Base-by-base conservation (phyloP, 2,113 vertebrate species). In the Hydrolagus affinis region DNA sequence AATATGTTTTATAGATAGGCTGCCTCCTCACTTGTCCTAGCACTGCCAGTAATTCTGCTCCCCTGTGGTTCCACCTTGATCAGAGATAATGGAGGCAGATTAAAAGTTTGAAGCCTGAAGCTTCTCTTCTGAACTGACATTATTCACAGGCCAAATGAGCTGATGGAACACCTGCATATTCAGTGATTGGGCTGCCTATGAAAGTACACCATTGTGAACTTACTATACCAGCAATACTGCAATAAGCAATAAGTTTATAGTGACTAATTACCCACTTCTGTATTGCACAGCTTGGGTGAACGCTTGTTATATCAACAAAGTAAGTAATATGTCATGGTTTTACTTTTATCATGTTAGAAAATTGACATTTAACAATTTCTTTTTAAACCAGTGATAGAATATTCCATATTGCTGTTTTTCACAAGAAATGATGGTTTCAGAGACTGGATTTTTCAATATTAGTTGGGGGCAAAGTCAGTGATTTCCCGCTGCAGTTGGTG, bases 1-100 rank as follows among this genome's bases (percentile, higher is more conserved):
- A 93, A 94, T 93, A 93, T 93, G 91, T 93, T 91, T 92, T 90
- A 91, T 92, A 91, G 91, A 92, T 94, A 92, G 91, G 92, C 92
- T 91, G 90, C 87, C 87, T 93, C 91, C 90, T 92, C 89, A 89
- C 92, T 93, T 91, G 90, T 92, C 91, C 90, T 90, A 91, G 92
- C 91, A 90, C 90, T 91, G 90, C 91, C 90, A 90, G 90, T 91
- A 91, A 91, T 91, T 91, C 91, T 88, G 90, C 88, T 92, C 90
- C 91, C 91, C 90, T 91, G 90, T 91, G 91, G 92, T 91, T 92
- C 91, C 89, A 89, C 90, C 90, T 92, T 93, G 92, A 93, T 93
- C 91, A 92, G 90, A 91, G 91, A 92, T 93, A 93, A 92, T 93
- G 91, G 91, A 92, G 91, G 92, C 92, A 91, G 92, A 93, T 92